Base-by-base conservation (phyloP, 2,888 invertebrate species). In the Leptothorax acervorum region DNA sequence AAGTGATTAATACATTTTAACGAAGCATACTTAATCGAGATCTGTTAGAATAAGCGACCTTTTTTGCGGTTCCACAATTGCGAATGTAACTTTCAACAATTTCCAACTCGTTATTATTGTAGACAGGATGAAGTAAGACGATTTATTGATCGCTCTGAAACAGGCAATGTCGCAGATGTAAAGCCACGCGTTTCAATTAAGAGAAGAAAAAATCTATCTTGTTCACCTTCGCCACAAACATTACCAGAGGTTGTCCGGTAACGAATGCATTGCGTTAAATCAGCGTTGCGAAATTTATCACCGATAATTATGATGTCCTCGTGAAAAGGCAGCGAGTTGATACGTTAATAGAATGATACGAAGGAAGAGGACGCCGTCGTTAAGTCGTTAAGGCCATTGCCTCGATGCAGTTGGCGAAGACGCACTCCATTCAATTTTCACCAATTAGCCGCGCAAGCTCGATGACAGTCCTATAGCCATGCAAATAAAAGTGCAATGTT, bases 381-480 rank as follows among this genome's bases (percentile, higher is more conserved):
- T 86, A 86, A 88, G 87, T 92, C 89, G 89, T 91, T 90, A 91
- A 90, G 88, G 51, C 87, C 88, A 88, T 89, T 89, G 84, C 39
- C 68, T 48, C 85, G 66, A 65, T 83, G 79, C 85, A 75, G 81
- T 75, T 76, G 83, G 55, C 70, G 71, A 51, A 60, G 82, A 86
- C 82, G 83, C 86, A 74, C 74, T 83, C 76, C 76, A 70, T 55
- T 82, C 84, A 87, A 87, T 84, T 88, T 86, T 82, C 74, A 86
- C 28, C 83, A 90, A 90, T 89, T 89, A 86, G 76, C 63, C 75
- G 45, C 39, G 83, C 85, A 81, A 88, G 70, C 83, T 63, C 71
- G 73, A 45, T 63, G 53, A 76, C 60, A 48, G 3, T 45, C 48
- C 39, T 81, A 35, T 35, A 65, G 66, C 71, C 53, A 73, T 28